Evolutionary conservation across 2,113 vertebrate genomes (phyloP), one percentile per base, ranked within the genome.

Genomic region (Hymenochirus boettgeri): DNA sequence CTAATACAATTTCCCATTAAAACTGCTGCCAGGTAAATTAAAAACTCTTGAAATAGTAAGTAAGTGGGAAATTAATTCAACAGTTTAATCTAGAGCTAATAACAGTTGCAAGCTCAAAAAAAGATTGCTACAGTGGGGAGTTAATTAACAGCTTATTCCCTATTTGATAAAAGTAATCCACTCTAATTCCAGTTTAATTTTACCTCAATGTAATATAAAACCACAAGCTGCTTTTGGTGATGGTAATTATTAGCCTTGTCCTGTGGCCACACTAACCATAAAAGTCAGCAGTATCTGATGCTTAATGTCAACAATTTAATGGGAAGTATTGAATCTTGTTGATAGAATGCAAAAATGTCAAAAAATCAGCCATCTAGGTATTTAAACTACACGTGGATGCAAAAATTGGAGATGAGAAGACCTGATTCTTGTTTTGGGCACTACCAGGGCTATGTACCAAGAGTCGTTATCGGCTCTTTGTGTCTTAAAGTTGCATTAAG

Each of bases 131-230:
- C 89, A 89, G 88, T 84, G 54, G 90, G 89, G 86, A 90, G 87
- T 89, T 92, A 92, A 92, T 92, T 91, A 91, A 90, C 84, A 88
- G 84, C 81, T 89, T 91, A 90, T 91, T 90, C 86, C 86, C 88
- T 79, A 83, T 90, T 90, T 90, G 88, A 89, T 89, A 87, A 89
- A 90, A 88, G 85, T 88, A 90, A 88, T 87, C 85, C 86, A 85
- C 85, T 90, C 86, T 89, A 88, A 87, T 90, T 89, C 85, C 77
- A 85, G 82, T 86, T 85, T 91, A 90, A 93, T 90, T 91, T 80
- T 90, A 88, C 89, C 85, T 88, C 86, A 83, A 82, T 88, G 88
- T 83, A 89, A 90, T 91, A 90, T 90, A 89, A 91, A 91, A 85
- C 85, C 85, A 78, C 87, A 90, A 89, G 82, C 83, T 90, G 86